Evolutionary conservation across 2,888 invertebrate genomes (phyloP).

Genomic region (Leucophora obtusa): DNA sequence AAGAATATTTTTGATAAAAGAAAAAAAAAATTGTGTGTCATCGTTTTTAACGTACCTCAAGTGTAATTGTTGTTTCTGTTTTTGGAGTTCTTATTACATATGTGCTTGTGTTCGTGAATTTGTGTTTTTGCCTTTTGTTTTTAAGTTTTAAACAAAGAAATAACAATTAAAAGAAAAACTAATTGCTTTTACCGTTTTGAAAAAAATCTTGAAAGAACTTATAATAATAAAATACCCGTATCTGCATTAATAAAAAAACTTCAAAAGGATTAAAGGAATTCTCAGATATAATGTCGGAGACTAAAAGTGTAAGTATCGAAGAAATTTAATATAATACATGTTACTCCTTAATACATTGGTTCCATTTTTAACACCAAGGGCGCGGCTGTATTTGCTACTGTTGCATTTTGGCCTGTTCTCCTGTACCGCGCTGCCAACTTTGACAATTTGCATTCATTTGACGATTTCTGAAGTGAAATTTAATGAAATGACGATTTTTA

Average conservation of each 20-base stretch:
- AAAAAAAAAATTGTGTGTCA: conserved; percentile 58
- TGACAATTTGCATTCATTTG: no score
- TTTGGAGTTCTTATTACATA: conserved; percentile 41
- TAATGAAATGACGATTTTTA: no score
- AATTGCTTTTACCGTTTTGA: conserved; percentile 34
- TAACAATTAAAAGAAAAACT: conserved; percentile 10
- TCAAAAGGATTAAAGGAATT: not conserved
- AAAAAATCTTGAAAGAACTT: conserved; percentile 1
- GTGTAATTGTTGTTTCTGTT: conserved; percentile 35
- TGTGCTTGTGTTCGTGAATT: conserved; percentile 17
- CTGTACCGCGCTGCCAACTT: no score
- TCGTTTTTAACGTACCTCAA: conserved; percentile 31
- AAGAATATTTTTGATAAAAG: conserved; percentile 41
- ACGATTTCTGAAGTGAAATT: no score
- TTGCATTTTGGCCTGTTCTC: conserved; percentile 51
- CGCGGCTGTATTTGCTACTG: conserved; percentile 56
- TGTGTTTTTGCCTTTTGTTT: conserved; percentile 28
- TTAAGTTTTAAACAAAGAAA: conserved; percentile 4
- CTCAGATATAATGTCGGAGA: conserved; percentile 72
- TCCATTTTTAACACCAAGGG: conserved; percentile 52
- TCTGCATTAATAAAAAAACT: not conserved
- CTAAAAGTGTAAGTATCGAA: conserved; percentile 73
- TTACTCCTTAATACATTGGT: not conserved
- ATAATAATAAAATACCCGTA: not conserved
- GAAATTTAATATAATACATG: not conserved